These are phyloP conservation scores for Drosophila dives DNA, from an alignment of 2,888 invertebrate species.

Conservation along the genomic window DNA sequence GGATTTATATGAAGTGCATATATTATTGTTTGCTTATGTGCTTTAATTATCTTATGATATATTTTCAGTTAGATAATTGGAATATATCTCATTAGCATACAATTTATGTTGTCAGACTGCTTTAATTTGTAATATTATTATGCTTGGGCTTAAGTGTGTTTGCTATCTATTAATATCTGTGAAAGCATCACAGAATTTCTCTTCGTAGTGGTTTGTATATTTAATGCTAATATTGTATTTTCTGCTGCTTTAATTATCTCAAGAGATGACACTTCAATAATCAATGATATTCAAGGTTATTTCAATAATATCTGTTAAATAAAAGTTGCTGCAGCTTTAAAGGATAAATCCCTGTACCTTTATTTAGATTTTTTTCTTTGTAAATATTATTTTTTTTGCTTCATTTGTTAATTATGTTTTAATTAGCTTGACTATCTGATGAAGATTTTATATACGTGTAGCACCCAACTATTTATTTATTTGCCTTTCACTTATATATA, in stretches of 20 bases:
- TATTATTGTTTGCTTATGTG: not conserved
- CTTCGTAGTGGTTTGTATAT: not conserved
- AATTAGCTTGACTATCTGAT: not conserved
- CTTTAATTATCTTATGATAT: not conserved
- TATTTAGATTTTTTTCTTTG: too few species aligned
- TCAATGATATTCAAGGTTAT: not conserved
- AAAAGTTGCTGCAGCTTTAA: not conserved
- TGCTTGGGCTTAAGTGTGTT: not conserved
- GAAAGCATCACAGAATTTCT: not conserved
- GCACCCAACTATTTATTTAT: not conserved
- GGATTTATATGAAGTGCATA: not conserved
- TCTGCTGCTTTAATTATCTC: not conserved
- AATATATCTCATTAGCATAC: not conserved
- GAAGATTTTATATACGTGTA: not conserved
- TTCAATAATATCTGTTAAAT: not conserved
- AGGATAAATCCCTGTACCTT: too few species aligned
- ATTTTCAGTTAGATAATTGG: not conserved
- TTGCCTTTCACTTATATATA: not conserved
- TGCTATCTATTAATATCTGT: not conserved
- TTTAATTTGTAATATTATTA: conserved; percentile 1
- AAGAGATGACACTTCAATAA: not conserved
- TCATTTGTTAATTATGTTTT: not conserved
- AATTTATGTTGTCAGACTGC: not conserved
- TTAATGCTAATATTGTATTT: not conserved
- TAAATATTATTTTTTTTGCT: not conserved